Evolutionary conservation across 2,797 vertebrate species (phyloP), one percentile per base, ranked within the genome.

Genomic region (Pseudochromis fuscus): DNA sequence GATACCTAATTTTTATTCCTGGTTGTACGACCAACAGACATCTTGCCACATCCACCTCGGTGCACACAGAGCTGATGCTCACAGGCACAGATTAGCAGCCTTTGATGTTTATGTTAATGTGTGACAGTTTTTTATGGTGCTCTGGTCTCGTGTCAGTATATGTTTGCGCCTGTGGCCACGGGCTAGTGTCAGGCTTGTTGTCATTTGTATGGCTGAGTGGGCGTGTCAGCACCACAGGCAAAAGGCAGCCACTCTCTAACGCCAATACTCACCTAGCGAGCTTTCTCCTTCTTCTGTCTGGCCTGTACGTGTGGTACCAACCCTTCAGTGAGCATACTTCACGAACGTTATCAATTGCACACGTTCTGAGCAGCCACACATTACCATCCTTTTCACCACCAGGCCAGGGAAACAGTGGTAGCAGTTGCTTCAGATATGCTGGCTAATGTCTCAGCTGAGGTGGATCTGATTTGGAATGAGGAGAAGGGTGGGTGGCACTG

Each of bases 51-150:
- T 33, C n/a, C 58, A 76, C 19, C 49, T 51, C 28, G 18, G 48
- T 46, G 24, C 25, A 57, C 24, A 10, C 42, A 27, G 28, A 53
- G 37, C 40, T 59, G 37, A 75, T 13, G 23, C 66, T 80, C 44
- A 55, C 27, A 46, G 60, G 57, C 57, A 52, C 67, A 85, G 70
- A 87, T 77, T 65, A 77, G 55, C 46, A 31, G 31, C 51, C 48
- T 75, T 65, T 82, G 64, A 82, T 75, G 55, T 81, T 79, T 73
- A 67, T 78, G 65, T 83, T 77, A 85, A 89, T 84, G 33, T 83
- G 61, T 80, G 65, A 76, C 67, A 28, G 11, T 50, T 71, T 79
- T 69, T 76, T 72, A 77, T 69, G 68, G 37, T n/a, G 25, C 62
- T 63, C 28, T 16, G 18, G 63, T 70, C 75, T 83, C 3, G 8